Base-by-base conservation (phyloP, 2,113 vertebrate species). In the Labrus mixtus region DNA sequence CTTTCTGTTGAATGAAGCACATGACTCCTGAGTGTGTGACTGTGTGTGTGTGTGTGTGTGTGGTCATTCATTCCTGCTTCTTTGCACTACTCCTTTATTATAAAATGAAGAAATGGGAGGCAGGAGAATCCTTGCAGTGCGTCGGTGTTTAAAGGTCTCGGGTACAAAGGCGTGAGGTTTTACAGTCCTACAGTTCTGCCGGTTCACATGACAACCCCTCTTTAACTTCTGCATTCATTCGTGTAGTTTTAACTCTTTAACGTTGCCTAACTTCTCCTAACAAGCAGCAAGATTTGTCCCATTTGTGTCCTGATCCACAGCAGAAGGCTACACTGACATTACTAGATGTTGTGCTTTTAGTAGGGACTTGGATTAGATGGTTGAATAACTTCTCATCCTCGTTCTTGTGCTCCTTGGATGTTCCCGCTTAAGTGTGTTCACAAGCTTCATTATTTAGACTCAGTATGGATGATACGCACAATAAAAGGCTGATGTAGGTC, bases 11-110 rank as follows among this genome's bases (percentile, higher is more conserved):
- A 70, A 60, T 50, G 61, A 62, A 61, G 74, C 83, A 87, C 83
- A 79, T 89, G 87, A 89, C 81, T 69, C 2, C 2, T 36, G 61
- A 25, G 53, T 54, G 76, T 55, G 76, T 81, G 69, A 43, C n/a
- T 54, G 37, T 39, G 66, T 56, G 58, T 60, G 58, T 33, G 23
- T 55, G 65, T 45, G 58, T 53, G 57, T 54, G 48, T 51, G 65
- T 43, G 33, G 19, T 16, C 57, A 68, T 67, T 68, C 36, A 79
- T 76, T 59, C 33, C 20, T 70, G 29, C 53, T 10, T 22, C 25
- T 6, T 25, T 25, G 10, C 10, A 37, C 11, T 23, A 29, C 55
- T 59, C 25, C 46, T 29, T 45, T 23, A 22, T 33, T 8, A 25
- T 25, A 12, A 1, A 12, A 1, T 39, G 36, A 13, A 19, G 20